These are phyloP conservation scores for Clivina fossor DNA, from an alignment of 2,888 invertebrate genomes.

Conservation along the genomic window DNA sequence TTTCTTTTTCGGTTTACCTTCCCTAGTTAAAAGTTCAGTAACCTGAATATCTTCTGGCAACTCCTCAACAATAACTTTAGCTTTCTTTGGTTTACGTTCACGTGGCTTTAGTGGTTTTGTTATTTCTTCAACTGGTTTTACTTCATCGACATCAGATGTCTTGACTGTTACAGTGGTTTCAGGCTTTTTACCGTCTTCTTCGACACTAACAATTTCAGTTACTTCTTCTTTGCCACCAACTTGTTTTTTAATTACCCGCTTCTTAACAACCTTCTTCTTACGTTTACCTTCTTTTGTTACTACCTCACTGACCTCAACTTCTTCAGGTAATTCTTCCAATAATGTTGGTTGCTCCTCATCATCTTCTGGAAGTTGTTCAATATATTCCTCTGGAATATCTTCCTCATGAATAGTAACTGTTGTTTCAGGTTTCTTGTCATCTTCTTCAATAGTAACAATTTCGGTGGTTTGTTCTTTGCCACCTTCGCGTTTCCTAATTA, in stretches of 20 bases:
- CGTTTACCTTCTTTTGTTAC: conserved; percentile 31
- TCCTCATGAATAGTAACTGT: conserved; percentile 44
- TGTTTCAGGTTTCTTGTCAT: conserved; percentile 43
- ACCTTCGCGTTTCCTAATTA: conserved; percentile 40
- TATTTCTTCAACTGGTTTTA: conserved; percentile 44
- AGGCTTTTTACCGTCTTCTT: conserved; percentile 43
- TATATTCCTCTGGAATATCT: conserved; percentile 37
- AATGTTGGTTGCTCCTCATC: conserved; percentile 34
- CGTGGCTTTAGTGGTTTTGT: conserved; percentile 39
- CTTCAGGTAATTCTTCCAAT: conserved; percentile 40
- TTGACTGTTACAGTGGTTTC: conserved; percentile 48
- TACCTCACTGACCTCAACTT: conserved; percentile 41
- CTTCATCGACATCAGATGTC: conserved; percentile 40
- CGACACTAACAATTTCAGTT: conserved; percentile 43
- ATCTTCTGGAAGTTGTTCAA: conserved; percentile 31
- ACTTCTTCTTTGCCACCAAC: conserved; percentile 49
- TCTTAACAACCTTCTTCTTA: conserved; percentile 41
- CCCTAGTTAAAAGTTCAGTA: conserved; percentile 41
- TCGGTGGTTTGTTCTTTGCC: conserved; percentile 47
- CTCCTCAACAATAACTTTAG: conserved; percentile 42
- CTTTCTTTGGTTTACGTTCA: conserved; percentile 33
- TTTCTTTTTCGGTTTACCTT: conserved; percentile 46
- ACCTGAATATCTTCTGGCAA: conserved; percentile 48
- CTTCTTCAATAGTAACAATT: conserved; percentile 36
- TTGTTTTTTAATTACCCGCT: conserved; percentile 44